Evolutionary conservation across 30 jellyfish, hydroid and myxozoan genomes (phyloP).

Genomic region (Catostylus mosaicus): DNA sequence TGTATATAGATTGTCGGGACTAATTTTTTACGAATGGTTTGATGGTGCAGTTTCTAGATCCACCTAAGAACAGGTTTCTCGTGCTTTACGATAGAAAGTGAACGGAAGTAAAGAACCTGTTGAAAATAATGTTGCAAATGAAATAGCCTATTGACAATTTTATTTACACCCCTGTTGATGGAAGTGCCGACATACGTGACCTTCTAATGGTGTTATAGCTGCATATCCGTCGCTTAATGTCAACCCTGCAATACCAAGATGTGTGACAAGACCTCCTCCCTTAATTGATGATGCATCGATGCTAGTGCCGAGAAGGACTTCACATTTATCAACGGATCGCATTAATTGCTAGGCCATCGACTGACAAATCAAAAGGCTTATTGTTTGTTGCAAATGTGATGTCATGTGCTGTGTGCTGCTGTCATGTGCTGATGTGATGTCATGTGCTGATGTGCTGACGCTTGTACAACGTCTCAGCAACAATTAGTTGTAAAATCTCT

Average conservation of each 20-base stretch:
- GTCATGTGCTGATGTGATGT: not conserved
- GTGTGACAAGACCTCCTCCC: slow-evolving; percentile 67
- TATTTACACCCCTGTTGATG: too few relatives aligned
- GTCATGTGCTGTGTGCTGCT: not conserved
- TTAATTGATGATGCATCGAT: slow-evolving; percentile 63
- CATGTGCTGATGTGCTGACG: not conserved
- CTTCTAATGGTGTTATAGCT: slow-evolving; percentile 41
- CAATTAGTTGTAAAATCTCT: not conserved
- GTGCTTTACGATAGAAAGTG: too few relatives aligned
- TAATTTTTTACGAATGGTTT: too few relatives aligned
- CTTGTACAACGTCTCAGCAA: not conserved
- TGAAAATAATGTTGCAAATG: too few relatives aligned
- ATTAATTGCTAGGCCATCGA: not conserved
- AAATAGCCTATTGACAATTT: too few relatives aligned
- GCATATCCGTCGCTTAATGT: slow-evolving; percentile 61
- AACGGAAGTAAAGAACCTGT: too few relatives aligned
- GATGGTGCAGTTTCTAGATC: too few relatives aligned
- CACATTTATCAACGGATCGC: slow-evolving; percentile 30
- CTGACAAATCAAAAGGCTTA: not conserved
- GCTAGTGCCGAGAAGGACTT: slow-evolving; percentile 75
- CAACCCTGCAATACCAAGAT: slow-evolving; percentile 62
- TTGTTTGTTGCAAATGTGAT: not conserved
- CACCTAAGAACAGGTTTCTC: too few relatives aligned
- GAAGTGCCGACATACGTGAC: not conserved
- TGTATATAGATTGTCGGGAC: too few relatives aligned